A percentile compares a stretch with the other conserved stretches of the same genome.
phyloP scores from a whole-genome alignment of 2,888 invertebrate species.

The Lasioglossum marginatum region DNA sequence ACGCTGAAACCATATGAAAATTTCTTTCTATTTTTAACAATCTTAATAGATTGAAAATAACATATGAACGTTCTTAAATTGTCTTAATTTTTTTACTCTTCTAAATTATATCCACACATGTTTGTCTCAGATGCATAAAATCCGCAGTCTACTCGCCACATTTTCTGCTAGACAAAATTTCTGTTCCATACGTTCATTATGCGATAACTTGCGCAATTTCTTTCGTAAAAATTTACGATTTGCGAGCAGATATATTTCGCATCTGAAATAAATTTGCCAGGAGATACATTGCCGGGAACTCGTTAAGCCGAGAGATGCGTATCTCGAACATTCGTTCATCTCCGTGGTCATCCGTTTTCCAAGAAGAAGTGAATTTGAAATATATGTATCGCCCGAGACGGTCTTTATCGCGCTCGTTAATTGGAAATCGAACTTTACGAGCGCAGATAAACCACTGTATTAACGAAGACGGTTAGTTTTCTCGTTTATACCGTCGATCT shows the following conservation, averaged over 20 bases:
- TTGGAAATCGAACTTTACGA: constrained; percentile 54
- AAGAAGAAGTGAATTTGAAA: constrained; percentile 18
- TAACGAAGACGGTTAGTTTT: constrained; percentile 26
- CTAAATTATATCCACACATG: too few relatives aligned
- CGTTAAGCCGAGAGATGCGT: background rate
- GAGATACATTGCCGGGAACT: background rate
- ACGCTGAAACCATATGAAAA: too few relatives aligned
- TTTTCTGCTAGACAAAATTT: too few relatives aligned
- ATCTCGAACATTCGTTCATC: constrained; percentile 1
- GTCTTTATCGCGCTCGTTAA: constrained; percentile 40
- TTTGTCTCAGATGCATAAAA: too few relatives aligned
- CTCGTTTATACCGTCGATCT: constrained; percentile 34
- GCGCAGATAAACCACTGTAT: constrained; percentile 34
- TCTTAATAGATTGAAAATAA: too few relatives aligned
- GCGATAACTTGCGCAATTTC: background rate
- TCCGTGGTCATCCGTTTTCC: background rate
- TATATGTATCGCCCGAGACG: constrained; percentile 1
- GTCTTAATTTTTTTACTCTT: too few relatives aligned
- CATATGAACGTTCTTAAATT: too few relatives aligned
- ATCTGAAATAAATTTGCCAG: background rate
- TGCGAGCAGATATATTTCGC: background rate
- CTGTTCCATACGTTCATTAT: background rate
- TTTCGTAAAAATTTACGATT: background rate
- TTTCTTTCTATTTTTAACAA: too few relatives aligned
- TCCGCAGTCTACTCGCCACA: too few relatives aligned